Percentiles rank a stretch among this genome's conserved stretches.
phyloP scores from a whole-genome alignment of 2,888 invertebrate species.

The Ennomos erosarius region DNA sequence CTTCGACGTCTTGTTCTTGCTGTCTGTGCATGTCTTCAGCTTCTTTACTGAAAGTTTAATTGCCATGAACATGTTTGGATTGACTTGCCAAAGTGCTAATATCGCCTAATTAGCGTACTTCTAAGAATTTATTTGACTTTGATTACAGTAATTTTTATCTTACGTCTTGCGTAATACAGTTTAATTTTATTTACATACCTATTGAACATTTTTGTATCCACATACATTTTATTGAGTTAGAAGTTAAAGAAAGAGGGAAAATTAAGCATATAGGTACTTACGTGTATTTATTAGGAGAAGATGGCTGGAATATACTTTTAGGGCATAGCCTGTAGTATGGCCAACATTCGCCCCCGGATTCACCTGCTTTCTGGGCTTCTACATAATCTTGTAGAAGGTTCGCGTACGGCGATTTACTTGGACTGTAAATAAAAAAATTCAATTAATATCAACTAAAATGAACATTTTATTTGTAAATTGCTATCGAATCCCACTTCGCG shows the following conservation, averaged over 20 bases:
- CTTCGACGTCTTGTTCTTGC: constrained; percentile 62
- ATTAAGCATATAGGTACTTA: constrained; percentile 52
- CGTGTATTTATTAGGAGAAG: constrained; percentile 81
- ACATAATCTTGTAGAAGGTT: constrained; percentile 91
- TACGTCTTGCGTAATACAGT: too few relatives aligned
- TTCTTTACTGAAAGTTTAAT: constrained; percentile 66
- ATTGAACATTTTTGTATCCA: too few relatives aligned
- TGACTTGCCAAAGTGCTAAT: too few relatives aligned
- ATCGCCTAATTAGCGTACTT: too few relatives aligned
- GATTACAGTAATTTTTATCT: too few relatives aligned
- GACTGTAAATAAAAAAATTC: constrained; percentile 78
- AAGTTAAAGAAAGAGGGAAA: too few relatives aligned
- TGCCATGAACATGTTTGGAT: too few relatives aligned
- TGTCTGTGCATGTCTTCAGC: constrained; percentile 76
- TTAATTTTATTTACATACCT: too few relatives aligned
- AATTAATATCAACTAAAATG: not conserved
- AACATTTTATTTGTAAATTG: not conserved
- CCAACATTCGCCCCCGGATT: constrained; percentile 92
- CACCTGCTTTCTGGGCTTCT: constrained; percentile 91
- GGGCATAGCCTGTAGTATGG: constrained; percentile 93
- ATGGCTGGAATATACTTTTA: constrained; percentile 89
- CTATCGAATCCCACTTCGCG: too few relatives aligned
- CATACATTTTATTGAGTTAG: too few relatives aligned
- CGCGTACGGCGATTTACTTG: constrained; percentile 92
- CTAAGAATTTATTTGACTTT: too few relatives aligned